Percentiles rank a stretch among this genome's conserved stretches.
Evolutionary conservation across 2,797 vertebrate species (phyloP).

Genomic region (Gymnopithys bicolor): DNA sequence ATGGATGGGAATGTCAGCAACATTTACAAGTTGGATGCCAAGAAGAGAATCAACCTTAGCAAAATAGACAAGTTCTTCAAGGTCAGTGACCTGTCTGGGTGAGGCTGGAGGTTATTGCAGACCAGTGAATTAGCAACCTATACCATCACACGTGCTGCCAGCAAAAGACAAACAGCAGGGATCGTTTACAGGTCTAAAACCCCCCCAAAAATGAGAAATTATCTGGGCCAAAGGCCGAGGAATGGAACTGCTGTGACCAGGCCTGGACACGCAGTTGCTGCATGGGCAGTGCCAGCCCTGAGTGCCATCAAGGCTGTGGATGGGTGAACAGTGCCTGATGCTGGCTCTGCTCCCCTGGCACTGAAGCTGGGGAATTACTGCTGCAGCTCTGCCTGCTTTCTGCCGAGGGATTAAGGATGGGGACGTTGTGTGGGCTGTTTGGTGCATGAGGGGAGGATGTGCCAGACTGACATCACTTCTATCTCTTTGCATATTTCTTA

Average conservation of each 20-base stretch:
- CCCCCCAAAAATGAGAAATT: neutral
- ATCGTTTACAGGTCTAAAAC: neutral
- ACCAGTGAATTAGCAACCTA: fast-evolving
- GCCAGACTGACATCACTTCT: neutral
- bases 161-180: neutral
- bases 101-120: neutral
- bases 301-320: neutral
- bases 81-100: constrained; percentile 72
- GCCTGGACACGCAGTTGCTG: neutral
- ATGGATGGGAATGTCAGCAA: constrained; percentile 92
- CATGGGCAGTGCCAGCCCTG: neutral
- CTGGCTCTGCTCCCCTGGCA: neutral
- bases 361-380: neutral
- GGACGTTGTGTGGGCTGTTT: fast-evolving
- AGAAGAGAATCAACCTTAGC: constrained; percentile 91
- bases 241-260: neutral
- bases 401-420: neutral
- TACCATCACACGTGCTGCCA: neutral
- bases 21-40: constrained; percentile 89
- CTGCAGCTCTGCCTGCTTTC: neutral
- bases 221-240: neutral
- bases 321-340: neutral
- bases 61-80: constrained; percentile 92
- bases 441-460: neutral
- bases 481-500: neutral